Percentiles rank a stretch among this genome's conserved stretches.
These are phyloP conservation scores for Ennomos fuscantarius DNA, from an alignment of 2,888 invertebrate species.

Conservation along the genomic window DNA sequence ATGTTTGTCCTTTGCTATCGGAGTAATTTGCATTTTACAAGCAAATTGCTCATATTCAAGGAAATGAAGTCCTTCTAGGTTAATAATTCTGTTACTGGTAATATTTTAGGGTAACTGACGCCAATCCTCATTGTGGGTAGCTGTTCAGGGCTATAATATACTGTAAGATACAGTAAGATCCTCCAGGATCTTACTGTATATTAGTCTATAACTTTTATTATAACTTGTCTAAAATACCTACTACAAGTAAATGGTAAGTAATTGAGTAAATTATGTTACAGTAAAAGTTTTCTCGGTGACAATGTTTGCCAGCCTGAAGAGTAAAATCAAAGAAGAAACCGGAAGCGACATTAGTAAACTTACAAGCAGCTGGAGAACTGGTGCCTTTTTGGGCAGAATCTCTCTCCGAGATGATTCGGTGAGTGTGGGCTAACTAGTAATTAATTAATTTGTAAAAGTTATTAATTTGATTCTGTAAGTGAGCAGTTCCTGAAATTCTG, in stretches of 20 bases:
- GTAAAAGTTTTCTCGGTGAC: constrained; percentile 44
- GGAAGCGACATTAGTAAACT: constrained; percentile 90
- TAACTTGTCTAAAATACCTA: no score
- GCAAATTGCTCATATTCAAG: constrained; percentile 25
- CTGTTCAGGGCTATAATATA: no score
- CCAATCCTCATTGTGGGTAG: background rate
- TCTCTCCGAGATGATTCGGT: constrained; percentile 80
- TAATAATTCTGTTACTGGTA: no score
- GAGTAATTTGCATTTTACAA: constrained; percentile 54
- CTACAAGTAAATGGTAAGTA: background rate
- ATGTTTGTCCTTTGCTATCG: constrained; percentile 53
- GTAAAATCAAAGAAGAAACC: constrained; percentile 95
- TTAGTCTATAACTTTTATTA: no score
- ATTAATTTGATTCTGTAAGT: background rate
- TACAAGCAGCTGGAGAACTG: constrained; percentile 79
- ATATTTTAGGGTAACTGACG: constrained; percentile 2
- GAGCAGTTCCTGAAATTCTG: no score
- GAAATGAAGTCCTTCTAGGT: no score
- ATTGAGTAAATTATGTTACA: constrained; percentile 7
- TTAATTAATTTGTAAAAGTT: background rate
- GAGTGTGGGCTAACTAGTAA: constrained; percentile 44
- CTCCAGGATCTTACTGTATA: no score
- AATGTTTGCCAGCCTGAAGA: constrained; percentile 95
- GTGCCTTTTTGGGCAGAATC: constrained; percentile 80
- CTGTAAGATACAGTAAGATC: no score